A percentile compares a stretch with the other conserved stretches of the same genome.
phyloP scores from a whole-genome alignment of 1,140 invertebrate genomes.

The Drosophila varians region DNA sequence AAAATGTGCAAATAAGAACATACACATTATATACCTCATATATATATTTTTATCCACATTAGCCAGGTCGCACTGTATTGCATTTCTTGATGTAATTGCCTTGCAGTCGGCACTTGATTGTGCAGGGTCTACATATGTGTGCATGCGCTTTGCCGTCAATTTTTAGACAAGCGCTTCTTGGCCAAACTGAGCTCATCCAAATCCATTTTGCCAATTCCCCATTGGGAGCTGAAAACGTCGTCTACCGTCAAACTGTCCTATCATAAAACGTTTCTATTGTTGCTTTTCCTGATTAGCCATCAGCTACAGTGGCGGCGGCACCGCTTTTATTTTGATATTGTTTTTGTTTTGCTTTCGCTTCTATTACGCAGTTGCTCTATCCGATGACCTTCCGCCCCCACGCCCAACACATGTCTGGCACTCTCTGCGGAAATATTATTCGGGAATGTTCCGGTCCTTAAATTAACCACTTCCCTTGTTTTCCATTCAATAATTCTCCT shows the following conservation, averaged over 20 bases:
- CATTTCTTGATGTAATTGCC: constrained; percentile 42
- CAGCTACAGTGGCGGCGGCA: not conserved
- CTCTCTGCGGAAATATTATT: constrained; percentile 4
- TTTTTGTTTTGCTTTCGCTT: constrained; percentile 29
- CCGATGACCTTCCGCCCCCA: not conserved
- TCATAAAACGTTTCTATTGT: constrained; percentile 24
- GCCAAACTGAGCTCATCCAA: constrained; percentile 9
- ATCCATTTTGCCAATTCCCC: not conserved
- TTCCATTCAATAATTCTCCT: not conserved
- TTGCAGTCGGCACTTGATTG: constrained; percentile 23
- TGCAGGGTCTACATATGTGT: constrained; percentile 30
- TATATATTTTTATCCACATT: not conserved
- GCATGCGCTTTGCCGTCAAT: too few species aligned
- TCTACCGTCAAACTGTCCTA: constrained; percentile 1
- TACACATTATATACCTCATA: too few species aligned
- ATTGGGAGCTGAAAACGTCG: not conserved
- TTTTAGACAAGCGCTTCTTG: constrained; percentile 8
- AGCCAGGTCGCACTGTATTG: constrained; percentile 10
- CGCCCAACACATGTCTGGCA: not conserved
- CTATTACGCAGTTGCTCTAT: constrained; percentile 60
- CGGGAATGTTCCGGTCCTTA: constrained; percentile 11
- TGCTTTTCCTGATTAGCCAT: constrained; percentile 27
- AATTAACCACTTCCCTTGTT: not conserved
- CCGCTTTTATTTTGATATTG: constrained; percentile 10
- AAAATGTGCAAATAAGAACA: too few species aligned